Conservation (phyloP, 2,888 invertebrate genomes). For the Torymus aiolomorphi region DNA sequence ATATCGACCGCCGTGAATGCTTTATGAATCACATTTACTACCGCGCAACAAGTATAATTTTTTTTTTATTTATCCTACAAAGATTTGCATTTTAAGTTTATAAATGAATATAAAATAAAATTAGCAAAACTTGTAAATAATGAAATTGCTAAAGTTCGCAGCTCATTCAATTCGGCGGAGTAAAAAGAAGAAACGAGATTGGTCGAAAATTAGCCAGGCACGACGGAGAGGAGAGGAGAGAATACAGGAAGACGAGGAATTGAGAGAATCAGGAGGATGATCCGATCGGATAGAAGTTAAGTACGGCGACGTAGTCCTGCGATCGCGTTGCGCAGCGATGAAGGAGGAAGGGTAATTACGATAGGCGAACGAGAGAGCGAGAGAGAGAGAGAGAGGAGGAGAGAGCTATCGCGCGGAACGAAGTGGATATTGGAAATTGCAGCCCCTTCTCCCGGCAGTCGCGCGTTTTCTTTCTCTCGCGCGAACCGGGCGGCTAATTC, state of each 20-base stretch:
- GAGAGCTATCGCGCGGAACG: constrained; percentile 61
- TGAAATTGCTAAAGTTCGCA: background rate
- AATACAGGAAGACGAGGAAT: constrained; percentile 48
- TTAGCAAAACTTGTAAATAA: too few relatives aligned
- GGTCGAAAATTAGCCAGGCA: constrained; percentile 42
- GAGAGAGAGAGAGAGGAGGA: constrained; percentile 44
- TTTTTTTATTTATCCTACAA: background rate
- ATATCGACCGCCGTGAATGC: constrained; percentile 26
- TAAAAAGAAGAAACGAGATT: constrained; percentile 48
- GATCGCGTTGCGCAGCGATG: constrained; percentile 13
- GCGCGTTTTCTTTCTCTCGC: constrained; percentile 19
- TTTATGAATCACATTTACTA: constrained; percentile 32
- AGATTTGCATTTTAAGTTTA: background rate
- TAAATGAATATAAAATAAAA: background rate
- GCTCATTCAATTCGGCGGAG: constrained; percentile 21
- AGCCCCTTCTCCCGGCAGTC: constrained; percentile 40
- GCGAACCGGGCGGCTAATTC: constrained; percentile 59
- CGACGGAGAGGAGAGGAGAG: constrained; percentile 35
- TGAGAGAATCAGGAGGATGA: constrained; percentile 54
- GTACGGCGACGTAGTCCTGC: constrained; percentile 18
- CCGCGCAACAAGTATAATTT: background rate
- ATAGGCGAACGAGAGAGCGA: constrained; percentile 47
- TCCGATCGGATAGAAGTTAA: constrained; percentile 55
- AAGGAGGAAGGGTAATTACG: constrained; percentile 54
- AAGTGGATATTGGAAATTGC: constrained; percentile 67